A percentile compares a stretch with the other conserved stretches of the same genome.
These are phyloP conservation scores for Halichondria panicea DNA, from an alignment of 37 sponge, comb jelly and placozoan species.

Conservation along the genomic window DNA sequence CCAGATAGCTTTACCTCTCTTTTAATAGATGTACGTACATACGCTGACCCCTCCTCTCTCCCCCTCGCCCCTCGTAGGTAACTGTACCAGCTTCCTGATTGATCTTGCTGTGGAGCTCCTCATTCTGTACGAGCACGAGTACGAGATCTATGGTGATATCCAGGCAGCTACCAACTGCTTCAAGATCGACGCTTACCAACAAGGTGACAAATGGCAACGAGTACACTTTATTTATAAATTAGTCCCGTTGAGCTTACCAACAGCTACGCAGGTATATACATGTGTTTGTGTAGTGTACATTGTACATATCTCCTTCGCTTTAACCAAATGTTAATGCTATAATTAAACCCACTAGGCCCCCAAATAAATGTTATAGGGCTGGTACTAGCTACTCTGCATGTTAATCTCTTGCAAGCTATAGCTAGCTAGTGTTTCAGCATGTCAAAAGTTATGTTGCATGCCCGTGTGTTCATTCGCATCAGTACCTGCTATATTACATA, in stretches of 20 bases:
- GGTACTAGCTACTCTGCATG: too few species aligned
- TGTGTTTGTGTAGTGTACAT: too few species aligned
- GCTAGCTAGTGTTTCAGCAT: too few species aligned
- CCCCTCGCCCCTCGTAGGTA: neutral
- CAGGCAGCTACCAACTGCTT: constrained; percentile 58
- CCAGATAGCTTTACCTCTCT: too few species aligned
- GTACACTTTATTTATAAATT: neutral
- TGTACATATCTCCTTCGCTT: too few species aligned
- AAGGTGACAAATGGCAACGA: constrained; percentile 9
- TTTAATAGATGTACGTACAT: too few species aligned
- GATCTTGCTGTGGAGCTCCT: constrained; percentile 52
- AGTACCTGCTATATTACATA: neutral
- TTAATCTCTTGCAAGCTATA: too few species aligned
- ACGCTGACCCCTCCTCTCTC: too few species aligned
- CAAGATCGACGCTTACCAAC: constrained; percentile 64
- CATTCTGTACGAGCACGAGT: constrained; percentile 65
- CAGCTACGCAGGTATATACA: too few species aligned
- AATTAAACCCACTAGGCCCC: too few species aligned
- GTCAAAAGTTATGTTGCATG: too few species aligned
- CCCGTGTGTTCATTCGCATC: neutral
- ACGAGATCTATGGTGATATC: constrained; percentile 85
- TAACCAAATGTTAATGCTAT: too few species aligned
- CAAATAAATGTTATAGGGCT: neutral
- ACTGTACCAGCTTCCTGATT: constrained; percentile 57
- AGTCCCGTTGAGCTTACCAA: neutral